Base-by-base conservation (phyloP, 2,888 invertebrate genomes). In the Microctonus hyperodae region DNA sequence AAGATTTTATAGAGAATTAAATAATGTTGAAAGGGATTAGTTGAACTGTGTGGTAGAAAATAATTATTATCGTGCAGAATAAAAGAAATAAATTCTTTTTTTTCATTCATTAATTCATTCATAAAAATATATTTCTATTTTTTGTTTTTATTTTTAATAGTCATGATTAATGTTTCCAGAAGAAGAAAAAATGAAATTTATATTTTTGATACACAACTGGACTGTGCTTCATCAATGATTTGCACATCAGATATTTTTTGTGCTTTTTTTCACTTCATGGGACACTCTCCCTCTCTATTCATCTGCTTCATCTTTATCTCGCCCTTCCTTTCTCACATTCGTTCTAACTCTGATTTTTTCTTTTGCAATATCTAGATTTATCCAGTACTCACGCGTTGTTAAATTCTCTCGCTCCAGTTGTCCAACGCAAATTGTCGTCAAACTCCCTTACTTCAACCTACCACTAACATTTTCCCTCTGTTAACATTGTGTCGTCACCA, bases 321-420 rank as follows among this genome's bases (percentile, higher is more conserved):
- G 9, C 25, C 6, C 13, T 53, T 25, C 13, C 23, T 10, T 25
- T 44, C 16, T 44, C n/a, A n/a, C n/a, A n/a, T n/a, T n/a, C n/a
- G n/a, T n/a, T n/a, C n/a, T n/a, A n/a, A 44, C 20, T 16, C 33
- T 20, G 11, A 16, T 31, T 56, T 31, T 33, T 3, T 33, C 7
- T 35, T 16, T 33, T 33, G 20, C 13, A 56, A 22, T 16, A 16
- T 22, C 20, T 23, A 23, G 13, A 37, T 35, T 11, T n/a, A 37
- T 13, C 44, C n/a, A 58, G 40, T 58, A 58, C 33, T 35, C 16
- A 56, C 33, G 68, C 68, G 67, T 74, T 74, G 74, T 79, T 79
- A 76, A 78, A 79, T 75, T 78, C 69, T 76, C 65, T 60, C 75
- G 74, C 74, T 74, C 73, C 69, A 75, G 67, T 76, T 75, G 74